Evolutionary conservation across 2,797 vertebrate genomes (phyloP).

Genomic region (Discoglossus pictus): DNA sequence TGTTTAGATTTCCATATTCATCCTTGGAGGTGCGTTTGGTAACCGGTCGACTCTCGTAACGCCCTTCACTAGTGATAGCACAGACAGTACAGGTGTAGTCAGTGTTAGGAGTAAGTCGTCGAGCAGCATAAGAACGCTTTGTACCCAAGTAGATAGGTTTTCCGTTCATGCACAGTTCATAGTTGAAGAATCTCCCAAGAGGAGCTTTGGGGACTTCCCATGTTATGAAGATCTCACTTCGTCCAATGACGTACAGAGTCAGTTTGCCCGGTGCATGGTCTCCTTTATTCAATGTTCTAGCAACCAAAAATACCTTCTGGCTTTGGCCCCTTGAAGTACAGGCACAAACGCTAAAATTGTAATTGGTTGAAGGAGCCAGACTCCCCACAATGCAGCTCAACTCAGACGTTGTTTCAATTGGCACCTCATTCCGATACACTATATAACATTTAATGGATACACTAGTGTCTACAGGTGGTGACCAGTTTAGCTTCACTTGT

Average conservation of each 20-base stretch:
- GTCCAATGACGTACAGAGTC: constrained; percentile 54
- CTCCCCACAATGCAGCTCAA: constrained; percentile 53
- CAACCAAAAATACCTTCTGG: constrained; percentile 28
- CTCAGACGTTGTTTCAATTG: constrained; percentile 54
- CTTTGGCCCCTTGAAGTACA: constrained; percentile 52
- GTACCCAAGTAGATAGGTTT: constrained; percentile 58
- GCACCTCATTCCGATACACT: constrained; percentile 46
- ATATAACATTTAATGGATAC: constrained; percentile 51
- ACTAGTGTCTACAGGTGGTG: constrained; percentile 38
- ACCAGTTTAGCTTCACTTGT: constrained; percentile 57
- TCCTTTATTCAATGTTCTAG: constrained; percentile 49
- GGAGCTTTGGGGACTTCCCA: constrained; percentile 56
- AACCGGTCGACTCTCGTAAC: constrained; percentile 56
- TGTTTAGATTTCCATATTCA: constrained; percentile 53
- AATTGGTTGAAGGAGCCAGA: constrained; percentile 53
- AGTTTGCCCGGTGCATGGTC: constrained; percentile 57
- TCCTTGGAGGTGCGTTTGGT: constrained; percentile 58
- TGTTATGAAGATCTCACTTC: constrained; percentile 59
- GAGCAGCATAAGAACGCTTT: constrained; percentile 50
- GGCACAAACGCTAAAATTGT: constrained; percentile 54
- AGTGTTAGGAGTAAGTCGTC: constrained; percentile 54
- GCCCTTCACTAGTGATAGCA: constrained; percentile 61
- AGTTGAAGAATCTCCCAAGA: constrained; percentile 60
- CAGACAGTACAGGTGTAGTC: constrained; percentile 59
- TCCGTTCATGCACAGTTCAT: constrained; percentile 61